Conservation (phyloP, 1,140 invertebrate genomes). For the Drosophila sp. region DNA sequence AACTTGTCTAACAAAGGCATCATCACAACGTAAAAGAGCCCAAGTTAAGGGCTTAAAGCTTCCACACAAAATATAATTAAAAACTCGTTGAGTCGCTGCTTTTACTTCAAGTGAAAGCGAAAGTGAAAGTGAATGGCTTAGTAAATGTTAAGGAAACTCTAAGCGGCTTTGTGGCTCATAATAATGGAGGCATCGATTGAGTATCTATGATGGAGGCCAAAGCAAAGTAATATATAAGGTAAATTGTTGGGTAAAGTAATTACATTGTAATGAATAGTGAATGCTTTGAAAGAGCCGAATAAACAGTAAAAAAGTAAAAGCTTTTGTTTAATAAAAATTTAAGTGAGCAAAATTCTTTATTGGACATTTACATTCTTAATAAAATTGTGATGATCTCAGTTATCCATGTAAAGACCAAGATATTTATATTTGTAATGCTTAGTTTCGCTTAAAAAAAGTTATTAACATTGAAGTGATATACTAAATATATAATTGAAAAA, state of each 20-base stretch:
- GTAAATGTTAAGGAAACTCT: slow-evolving; percentile 35
- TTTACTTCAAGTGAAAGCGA: slow-evolving; percentile 55
- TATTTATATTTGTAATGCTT: too few relatives aligned
- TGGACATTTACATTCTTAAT: too few relatives aligned
- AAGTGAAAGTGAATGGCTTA: slow-evolving; percentile 37
- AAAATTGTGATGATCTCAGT: too few relatives aligned
- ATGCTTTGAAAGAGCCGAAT: not conserved
- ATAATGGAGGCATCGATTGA: slow-evolving; percentile 26
- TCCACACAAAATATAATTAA: slow-evolving; percentile 76
- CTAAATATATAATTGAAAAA: too few relatives aligned
- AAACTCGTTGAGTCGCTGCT: slow-evolving; percentile 53
- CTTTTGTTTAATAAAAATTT: too few relatives aligned
- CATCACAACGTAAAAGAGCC: not conserved
- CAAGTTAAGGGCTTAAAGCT: slow-evolving; percentile 57
- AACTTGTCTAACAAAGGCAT: slow-evolving; percentile 67
- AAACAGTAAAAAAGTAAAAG: not conserved
- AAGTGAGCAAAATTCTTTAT: too few relatives aligned
- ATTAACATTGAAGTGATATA: too few relatives aligned
- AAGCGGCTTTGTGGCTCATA: slow-evolving; percentile 31
- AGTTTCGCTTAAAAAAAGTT: too few relatives aligned
- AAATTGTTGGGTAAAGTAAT: slow-evolving; percentile 8
- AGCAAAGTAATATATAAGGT: slow-evolving; percentile 34
- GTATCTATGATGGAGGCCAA: not conserved
- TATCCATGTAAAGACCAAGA: too few relatives aligned
- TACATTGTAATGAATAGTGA: slow-evolving; percentile 17